These are phyloP conservation scores for Theretra japonica DNA, from an alignment of 2,888 invertebrate species.

Conservation along the genomic window DNA sequence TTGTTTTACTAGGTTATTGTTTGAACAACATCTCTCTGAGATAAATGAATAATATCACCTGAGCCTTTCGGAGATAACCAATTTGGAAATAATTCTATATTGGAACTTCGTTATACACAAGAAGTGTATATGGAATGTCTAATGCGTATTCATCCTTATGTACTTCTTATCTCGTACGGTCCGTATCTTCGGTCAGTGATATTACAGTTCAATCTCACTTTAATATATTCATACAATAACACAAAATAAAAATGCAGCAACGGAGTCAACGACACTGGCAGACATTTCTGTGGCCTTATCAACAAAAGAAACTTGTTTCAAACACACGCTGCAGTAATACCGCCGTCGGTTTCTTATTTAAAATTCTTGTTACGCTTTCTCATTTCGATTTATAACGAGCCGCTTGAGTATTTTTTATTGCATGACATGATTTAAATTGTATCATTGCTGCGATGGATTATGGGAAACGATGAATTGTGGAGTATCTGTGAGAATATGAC, in stretches of 20 bases:
- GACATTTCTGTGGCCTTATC: constrained; percentile 70
- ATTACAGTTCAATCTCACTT: constrained; percentile 15
- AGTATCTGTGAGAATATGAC: not conserved
- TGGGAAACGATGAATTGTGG: constrained; percentile 33
- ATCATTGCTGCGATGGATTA: constrained; percentile 42
- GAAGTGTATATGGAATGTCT: too few relatives aligned
- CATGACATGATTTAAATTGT: constrained; percentile 51
- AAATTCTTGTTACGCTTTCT: constrained; percentile 75
- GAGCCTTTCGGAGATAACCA: not conserved
- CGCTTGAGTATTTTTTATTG: constrained; percentile 46
- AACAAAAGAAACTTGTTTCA: constrained; percentile 77
- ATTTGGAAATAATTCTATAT: not conserved
- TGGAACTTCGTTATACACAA: not conserved
- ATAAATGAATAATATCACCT: constrained; percentile 20
- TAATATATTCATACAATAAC: constrained; percentile 30
- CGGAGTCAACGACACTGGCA: constrained; percentile 68
- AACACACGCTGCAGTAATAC: constrained; percentile 64
- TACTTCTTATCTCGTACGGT: not conserved
- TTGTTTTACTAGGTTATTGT: constrained; percentile 20
- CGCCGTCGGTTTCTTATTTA: constrained; percentile 62
- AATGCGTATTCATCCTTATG: not conserved
- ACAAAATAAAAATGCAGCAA: constrained; percentile 33
- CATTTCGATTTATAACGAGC: constrained; percentile 66
- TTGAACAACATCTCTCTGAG: constrained; percentile 26
- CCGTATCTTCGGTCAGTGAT: not conserved